Evolutionary conservation across 2,113 vertebrate genomes (phyloP), one percentile per base, ranked within the genome.

Genomic region (Onychorhynchus coronatus): DNA sequence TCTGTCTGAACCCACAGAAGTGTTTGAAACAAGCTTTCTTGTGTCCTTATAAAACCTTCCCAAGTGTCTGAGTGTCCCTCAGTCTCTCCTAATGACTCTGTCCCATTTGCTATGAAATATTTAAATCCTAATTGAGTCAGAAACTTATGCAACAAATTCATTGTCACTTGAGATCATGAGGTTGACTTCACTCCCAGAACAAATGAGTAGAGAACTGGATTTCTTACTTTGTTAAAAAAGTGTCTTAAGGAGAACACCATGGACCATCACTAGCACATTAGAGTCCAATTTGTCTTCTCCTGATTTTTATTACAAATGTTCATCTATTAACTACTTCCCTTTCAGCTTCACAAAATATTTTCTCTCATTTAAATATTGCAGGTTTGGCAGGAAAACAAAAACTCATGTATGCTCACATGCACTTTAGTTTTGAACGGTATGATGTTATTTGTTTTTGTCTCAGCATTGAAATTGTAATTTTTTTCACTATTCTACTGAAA

Each of bases 81-180:
- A 65, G 0, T 85, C 61, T 92, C 59, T 89, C 46, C 56, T 95
- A 93, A 96, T 86, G 75, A 88, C 42, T 91, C 56, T 94, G 76
- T 93, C 56, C 44, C 61, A 78, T 71, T 92, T 52, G 19, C 22
- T 87, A 89, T 95, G 41, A 93, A 96, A 93, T 87, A 95, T 96
- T 97, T 89, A 93, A 93, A 91, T 72, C 47, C 65, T 93, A 87
- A 91, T 93, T 89, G 44, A 93, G 68, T 67, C 70, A 95, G 91
- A 89, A 86, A 75, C 33, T 80, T 92, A 72, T 49, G 65, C 62
- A 92, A 87, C 27, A 44, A 25, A 66, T 78, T 95, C 70, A 37
- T 87, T 50, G 18, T 95, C 73, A 65, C 79, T 96, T 86, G 72
- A 92, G 46, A 94, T 91, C 83, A 77, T 50, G 59, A 92, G 42